Percentiles rank a stretch among this genome's conserved stretches.
Evolutionary conservation across 2,113 vertebrate genomes (phyloP).

Genomic region (Gracilinanus agilis): DNA sequence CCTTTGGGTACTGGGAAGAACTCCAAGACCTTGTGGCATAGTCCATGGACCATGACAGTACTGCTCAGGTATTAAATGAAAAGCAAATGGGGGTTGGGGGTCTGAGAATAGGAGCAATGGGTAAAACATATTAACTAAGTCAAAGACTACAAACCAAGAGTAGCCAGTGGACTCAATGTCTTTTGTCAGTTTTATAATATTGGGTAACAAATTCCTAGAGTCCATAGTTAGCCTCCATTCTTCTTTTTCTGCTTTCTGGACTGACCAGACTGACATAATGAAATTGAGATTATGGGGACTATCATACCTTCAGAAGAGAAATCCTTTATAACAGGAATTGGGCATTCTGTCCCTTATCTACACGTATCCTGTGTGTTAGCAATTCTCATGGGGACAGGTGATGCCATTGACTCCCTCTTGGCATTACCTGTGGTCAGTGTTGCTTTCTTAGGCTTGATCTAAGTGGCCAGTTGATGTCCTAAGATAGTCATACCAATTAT

Average conservation of each 20-base stretch:
- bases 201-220: neutral
- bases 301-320: neutral
- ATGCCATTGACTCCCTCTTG: neutral
- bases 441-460: neutral
- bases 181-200: neutral
- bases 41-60: neutral
- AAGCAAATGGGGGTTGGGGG: neutral
- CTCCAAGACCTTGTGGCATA: neutral
- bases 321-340: neutral
- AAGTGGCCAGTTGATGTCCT: neutral
- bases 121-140: neutral
- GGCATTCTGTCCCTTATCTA: neutral
- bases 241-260: neutral
- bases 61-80: neutral
- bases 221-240: neutral
- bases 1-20: neutral
- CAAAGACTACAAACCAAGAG: neutral
- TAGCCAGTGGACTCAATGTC: neutral
- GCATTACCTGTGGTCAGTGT: neutral
- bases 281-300: neutral
- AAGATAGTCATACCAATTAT: neutral
- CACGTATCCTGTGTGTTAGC: neutral
- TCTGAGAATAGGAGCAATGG: neutral
- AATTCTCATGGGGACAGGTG: neutral
- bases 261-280: neutral